These are phyloP conservation scores for Cecropterus lyciades DNA, from an alignment of 1,140 invertebrate species.

Conservation along the genomic window DNA sequence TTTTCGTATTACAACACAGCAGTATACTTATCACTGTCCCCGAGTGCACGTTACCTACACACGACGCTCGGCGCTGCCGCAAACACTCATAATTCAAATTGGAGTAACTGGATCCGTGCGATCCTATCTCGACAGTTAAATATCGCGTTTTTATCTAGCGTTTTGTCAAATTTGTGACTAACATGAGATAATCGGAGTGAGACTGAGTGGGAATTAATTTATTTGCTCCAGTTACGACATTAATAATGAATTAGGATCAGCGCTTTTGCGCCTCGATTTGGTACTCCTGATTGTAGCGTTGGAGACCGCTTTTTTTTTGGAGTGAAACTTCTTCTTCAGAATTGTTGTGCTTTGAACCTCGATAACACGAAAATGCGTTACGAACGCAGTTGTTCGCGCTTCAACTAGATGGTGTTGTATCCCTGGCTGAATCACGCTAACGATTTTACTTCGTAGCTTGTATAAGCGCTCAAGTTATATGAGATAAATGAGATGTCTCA, in stretches of 20 bases:
- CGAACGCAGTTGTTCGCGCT: too few relatives aligned
- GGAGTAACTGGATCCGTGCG: conserved; percentile 28
- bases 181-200: background rate
- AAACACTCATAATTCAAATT: conserved; percentile 30
- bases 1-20: background rate
- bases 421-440: too few relatives aligned
- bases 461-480: too few relatives aligned
- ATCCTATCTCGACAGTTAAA: conserved; percentile 35
- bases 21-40: conserved; percentile 31
- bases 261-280: too few relatives aligned
- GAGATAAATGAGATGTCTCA: too few relatives aligned
- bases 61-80: background rate
- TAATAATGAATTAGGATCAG: background rate
- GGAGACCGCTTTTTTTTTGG: too few relatives aligned
- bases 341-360: too few relatives aligned
- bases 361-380: too few relatives aligned
- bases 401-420: too few relatives aligned
- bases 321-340: too few relatives aligned
- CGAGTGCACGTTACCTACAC: conserved; percentile 26
- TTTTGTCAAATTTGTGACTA: conserved; percentile 21
- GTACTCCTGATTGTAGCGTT: too few relatives aligned
- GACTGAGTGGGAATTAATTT: conserved; percentile 8
- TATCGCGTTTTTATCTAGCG: conserved; percentile 22
- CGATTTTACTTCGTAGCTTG: too few relatives aligned
- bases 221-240: background rate